Percentiles rank a stretch among this genome's conserved stretches.
phyloP scores from a whole-genome alignment of 1,140 invertebrate genomes.

The Drosophila auraria region DNA sequence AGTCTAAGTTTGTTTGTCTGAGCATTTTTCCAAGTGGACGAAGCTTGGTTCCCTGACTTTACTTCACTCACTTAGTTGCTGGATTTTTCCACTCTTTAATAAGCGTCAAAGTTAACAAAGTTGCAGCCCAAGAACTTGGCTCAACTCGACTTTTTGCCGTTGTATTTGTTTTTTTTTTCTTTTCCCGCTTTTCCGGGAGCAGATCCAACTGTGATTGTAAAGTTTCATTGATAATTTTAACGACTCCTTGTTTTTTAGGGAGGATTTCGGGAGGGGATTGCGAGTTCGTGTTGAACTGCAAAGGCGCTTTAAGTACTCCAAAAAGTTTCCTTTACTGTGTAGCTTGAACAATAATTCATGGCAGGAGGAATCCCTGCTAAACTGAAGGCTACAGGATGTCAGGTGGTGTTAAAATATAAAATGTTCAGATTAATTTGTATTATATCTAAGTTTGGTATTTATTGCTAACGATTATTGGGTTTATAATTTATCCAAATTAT shows the following conservation, averaged over 20 bases:
- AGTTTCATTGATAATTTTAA: constrained; percentile 83
- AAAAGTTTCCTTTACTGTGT: constrained; percentile 53
- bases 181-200: constrained; percentile 1
- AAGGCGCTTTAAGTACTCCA: constrained; percentile 69
- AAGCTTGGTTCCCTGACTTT: constrained; percentile 6
- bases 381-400: not conserved
- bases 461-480: too few species aligned
- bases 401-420: not conserved
- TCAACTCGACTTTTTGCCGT: constrained; percentile 36
- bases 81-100: constrained; percentile 50
- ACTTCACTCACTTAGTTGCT: constrained; percentile 9
- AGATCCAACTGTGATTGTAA: constrained; percentile 71
- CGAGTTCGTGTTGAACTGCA: constrained; percentile 51
- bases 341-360: constrained; percentile 7
- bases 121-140: constrained; percentile 46
- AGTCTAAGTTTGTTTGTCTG: constrained; percentile 24
- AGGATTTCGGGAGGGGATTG: not conserved
- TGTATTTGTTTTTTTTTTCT: constrained; percentile 23
- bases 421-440: not conserved
- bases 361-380: constrained; percentile 2
- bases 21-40: constrained; percentile 9
- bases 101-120: constrained; percentile 72
- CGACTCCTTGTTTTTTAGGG: constrained; percentile 49
- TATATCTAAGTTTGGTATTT: not conserved
- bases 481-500: too few species aligned